Percentiles rank a stretch among this genome's conserved stretches.
Evolutionary conservation across 2,797 vertebrate genomes (phyloP).

Genomic region (Hylomyscus alleni): DNA sequence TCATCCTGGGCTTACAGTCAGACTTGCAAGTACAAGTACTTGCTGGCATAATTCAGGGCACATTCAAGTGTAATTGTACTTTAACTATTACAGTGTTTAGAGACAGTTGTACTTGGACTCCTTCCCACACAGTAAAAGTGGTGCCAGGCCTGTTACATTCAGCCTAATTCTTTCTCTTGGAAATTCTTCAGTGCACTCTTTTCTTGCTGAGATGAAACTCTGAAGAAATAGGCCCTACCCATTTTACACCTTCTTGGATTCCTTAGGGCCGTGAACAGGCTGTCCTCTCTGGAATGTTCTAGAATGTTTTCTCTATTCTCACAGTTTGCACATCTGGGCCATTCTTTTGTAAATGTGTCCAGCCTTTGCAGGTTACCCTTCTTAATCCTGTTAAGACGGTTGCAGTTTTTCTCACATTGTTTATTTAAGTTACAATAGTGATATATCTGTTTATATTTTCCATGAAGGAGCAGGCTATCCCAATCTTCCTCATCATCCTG

Average conservation of each 20-base stretch:
- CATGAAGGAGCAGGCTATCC: not conserved
- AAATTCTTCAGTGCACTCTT: not conserved
- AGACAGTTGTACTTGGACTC: not conserved
- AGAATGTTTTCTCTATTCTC: not conserved
- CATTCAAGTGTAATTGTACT: not conserved
- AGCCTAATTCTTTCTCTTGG: not conserved
- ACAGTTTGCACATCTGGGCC: not conserved
- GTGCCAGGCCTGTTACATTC: not conserved
- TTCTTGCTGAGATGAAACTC: not conserved
- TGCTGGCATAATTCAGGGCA: not conserved
- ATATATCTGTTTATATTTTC: constrained; percentile 26
- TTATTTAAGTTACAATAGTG: not conserved
- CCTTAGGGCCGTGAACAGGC: not conserved
- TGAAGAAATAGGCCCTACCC: not conserved
- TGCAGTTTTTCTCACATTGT: not conserved
- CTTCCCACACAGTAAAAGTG: not conserved
- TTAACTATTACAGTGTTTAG: not conserved
- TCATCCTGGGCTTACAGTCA: not conserved
- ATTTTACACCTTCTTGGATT: not conserved
- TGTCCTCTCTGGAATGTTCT: not conserved
- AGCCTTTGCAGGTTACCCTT: not conserved
- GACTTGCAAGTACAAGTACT: not conserved
- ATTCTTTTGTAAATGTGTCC: not conserved
- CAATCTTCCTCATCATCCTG: not conserved
- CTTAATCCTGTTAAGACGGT: constrained; percentile 19